Base-by-base conservation (phyloP, 2,888 invertebrate genomes). In the Elegia similella region DNA sequence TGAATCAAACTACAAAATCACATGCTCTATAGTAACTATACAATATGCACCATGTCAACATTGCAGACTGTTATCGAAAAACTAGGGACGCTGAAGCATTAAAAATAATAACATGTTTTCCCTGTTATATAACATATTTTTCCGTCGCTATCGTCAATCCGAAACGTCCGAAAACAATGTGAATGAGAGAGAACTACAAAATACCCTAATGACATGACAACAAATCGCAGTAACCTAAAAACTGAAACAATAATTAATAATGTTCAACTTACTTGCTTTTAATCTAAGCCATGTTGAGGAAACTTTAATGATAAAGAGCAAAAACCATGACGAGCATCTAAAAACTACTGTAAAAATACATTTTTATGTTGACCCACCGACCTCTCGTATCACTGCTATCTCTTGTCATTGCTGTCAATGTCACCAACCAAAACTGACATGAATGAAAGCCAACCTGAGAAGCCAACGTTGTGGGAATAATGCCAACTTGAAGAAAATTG, bases 311-410 rank as follows among this genome's bases (percentile, higher is more conserved):
- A 70, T 68, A 84, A 82, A 80, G 86, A 87, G 87, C 86, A 86
- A 87, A 88, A 80, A 82, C 86, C 87, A 88, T 86, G 83, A 82
- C 75, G 73, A 76, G 69, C 73, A 75, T 71, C 72, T 78, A 80
- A 80, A 78, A 68, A 72, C 70, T 77, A 80, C 64, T 64, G 59
- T 65, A 67, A 73, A 80, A 80, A 78, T 73, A 75, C 69, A 78
- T 81, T 81, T 78, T 79, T 78, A 78, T 77, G 78, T 76, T 83
- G 77, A 83, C 84, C 84, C 79, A 76, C 79, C 80, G 79, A 84
- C 79, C 80, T 83, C 74, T 79, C 70, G 61, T 76, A 76, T 75
- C 63, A 59, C 57, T 61, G 75, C 64, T 48, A 48, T 48, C 47
- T 48, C 13, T 13, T 47, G 46, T 29, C 46, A 30, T n/a, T 48